A percentile compares a stretch with the other conserved stretches of the same genome.
These are phyloP conservation scores for Drosophila ezoana DNA, from an alignment of 2,888 invertebrate genomes.

Conservation along the genomic window DNA sequence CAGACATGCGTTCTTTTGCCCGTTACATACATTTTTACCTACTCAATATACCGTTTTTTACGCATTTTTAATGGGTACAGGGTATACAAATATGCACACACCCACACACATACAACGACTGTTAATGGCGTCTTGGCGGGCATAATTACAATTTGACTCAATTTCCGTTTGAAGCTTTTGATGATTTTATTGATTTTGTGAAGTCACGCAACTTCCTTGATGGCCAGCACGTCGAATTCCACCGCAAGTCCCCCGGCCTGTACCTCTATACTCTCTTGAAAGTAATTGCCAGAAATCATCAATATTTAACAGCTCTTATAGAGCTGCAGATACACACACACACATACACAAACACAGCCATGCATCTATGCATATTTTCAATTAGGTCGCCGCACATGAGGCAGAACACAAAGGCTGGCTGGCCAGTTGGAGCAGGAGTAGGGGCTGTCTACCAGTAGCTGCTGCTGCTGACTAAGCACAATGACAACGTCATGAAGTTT, in stretches of 20 bases:
- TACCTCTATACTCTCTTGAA: slow-evolving; percentile 25
- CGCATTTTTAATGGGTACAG: too few relatives aligned
- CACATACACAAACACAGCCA: background rate
- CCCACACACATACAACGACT: slow-evolving; percentile 19
- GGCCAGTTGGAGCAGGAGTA: background rate
- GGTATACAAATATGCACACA: slow-evolving; percentile 4
- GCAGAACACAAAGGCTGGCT: slow-evolving; percentile 16
- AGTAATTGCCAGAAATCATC: slow-evolving; percentile 64
- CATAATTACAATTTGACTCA: slow-evolving; percentile 77
- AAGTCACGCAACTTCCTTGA: slow-evolving; percentile 74
- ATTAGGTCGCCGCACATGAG: slow-evolving; percentile 55
- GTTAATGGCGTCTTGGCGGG: slow-evolving; percentile 60
- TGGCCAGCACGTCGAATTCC: slow-evolving; percentile 7
- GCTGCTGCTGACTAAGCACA: slow-evolving; percentile 67
- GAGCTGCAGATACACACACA: slow-evolving; percentile 15
- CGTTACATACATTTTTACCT: too few relatives aligned
- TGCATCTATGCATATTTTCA: slow-evolving; percentile 54
- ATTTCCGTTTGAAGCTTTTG: slow-evolving; percentile 75
- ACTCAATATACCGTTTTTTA: too few relatives aligned
- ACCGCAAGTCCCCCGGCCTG: slow-evolving; percentile 4
- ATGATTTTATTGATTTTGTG: slow-evolving; percentile 80
- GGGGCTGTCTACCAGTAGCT: slow-evolving; percentile 30
- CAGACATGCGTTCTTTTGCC: too few relatives aligned
- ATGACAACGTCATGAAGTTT: slow-evolving; percentile 64
- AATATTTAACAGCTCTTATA: slow-evolving; percentile 62